phyloP scores from a whole-genome alignment of 2,888 invertebrate genomes.

The Hyposoter didymator region DNA sequence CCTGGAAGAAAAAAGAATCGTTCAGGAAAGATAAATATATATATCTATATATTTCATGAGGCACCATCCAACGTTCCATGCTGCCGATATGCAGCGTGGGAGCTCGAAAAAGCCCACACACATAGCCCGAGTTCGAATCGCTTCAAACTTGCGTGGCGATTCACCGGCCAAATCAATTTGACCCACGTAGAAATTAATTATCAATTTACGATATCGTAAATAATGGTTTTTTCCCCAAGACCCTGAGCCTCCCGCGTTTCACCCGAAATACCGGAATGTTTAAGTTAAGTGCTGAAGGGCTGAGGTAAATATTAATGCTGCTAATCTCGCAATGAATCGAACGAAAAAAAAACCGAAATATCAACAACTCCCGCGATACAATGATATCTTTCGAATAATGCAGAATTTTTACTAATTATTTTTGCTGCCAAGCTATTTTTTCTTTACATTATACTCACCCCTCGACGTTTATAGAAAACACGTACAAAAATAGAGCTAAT shows the following conservation, averaged over 20 bases:
- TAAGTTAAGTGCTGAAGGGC: constrained; percentile 13
- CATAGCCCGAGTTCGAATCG: constrained; percentile 8
- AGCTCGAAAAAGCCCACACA: constrained; percentile 38
- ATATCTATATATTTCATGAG: constrained; percentile 32
- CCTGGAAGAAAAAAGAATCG: constrained; percentile 22
- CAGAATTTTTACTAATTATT: not conserved
- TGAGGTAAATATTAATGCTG: not conserved
- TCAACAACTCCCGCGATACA: not conserved
- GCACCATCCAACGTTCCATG: constrained; percentile 18
- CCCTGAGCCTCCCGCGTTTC: not conserved
- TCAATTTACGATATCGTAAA: constrained; percentile 77
- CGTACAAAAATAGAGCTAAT: not conserved
- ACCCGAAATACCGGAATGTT: constrained; percentile 1
- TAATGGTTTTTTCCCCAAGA: constrained; percentile 45
- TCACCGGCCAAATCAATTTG: constrained; percentile 73
- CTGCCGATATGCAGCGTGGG: constrained; percentile 35
- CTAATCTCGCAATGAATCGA: constrained; percentile 19
- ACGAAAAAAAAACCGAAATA: not conserved
- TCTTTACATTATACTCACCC: too few species aligned
- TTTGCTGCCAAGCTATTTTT: not conserved
- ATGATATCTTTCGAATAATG: not conserved
- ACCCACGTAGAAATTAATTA: constrained; percentile 74
- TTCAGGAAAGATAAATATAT: constrained; percentile 43
- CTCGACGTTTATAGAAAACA: not conserved
- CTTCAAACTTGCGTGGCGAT: constrained; percentile 19